Percentiles rank a stretch among this genome's conserved stretches.
Conservation (phyloP, 2,888 invertebrate genomes). For the Charanyca ferruginea region DNA sequence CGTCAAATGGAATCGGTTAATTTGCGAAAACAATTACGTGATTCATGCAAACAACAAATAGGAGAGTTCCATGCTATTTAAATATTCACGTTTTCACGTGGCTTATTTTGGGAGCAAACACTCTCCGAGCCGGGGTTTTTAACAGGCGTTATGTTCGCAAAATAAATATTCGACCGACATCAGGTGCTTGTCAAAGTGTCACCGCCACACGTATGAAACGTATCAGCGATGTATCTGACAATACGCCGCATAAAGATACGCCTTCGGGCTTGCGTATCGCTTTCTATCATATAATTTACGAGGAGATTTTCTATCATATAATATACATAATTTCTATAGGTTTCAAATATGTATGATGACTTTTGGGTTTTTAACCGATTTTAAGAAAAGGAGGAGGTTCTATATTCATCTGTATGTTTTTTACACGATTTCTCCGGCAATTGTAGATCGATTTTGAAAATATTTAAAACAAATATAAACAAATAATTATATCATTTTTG, state of each 20-base stretch:
- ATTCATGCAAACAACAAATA: conserved; percentile 58
- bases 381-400: no score
- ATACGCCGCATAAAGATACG: conserved; percentile 27
- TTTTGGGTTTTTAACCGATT: no score
- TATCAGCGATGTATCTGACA: conserved; percentile 36
- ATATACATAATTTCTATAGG: conserved; percentile 4
- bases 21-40: conserved; percentile 58
- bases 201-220: conserved; percentile 51
- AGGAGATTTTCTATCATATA: no score
- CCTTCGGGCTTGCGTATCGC: conserved; percentile 29
- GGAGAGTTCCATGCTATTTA: conserved; percentile 49
- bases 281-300: conserved; percentile 42
- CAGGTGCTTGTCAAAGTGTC: conserved; percentile 67
- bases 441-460: no score
- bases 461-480: no score
- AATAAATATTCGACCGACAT: conserved; percentile 62
- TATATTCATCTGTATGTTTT: no score
- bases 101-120: conserved; percentile 67
- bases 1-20: conserved; percentile 45
- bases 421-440: no score
- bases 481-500: no score
- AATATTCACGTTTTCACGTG: conserved; percentile 63
- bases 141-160: conserved; percentile 63
- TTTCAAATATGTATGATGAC: neutral
- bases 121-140: conserved; percentile 57